phyloP scores from a whole-genome alignment of 2,797 vertebrate species.

The Sarcoramphus papa region DNA sequence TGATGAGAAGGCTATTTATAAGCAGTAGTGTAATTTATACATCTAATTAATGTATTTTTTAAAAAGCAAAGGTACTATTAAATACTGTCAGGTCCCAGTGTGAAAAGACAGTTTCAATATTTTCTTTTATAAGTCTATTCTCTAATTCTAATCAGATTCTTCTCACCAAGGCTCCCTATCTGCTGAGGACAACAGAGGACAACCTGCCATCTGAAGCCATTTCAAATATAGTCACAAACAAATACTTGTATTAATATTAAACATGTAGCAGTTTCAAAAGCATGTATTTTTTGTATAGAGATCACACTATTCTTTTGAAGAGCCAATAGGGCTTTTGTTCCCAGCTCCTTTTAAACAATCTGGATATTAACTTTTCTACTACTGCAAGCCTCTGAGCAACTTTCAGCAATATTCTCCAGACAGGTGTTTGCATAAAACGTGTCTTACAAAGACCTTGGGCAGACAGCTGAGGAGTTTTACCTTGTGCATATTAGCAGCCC shows the following conservation, averaged over 20 bases:
- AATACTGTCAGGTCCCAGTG: background rate
- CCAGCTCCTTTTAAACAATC: constrained; percentile 23
- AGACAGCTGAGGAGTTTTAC: constrained; percentile 29
- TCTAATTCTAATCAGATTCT: constrained; percentile 1
- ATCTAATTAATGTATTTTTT: background rate
- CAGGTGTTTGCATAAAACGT: constrained; percentile 11
- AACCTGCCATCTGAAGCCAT: background rate
- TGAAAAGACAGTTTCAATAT: constrained; percentile 10
- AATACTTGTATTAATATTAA: constrained; percentile 53
- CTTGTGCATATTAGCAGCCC: background rate
- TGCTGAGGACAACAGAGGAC: constrained; percentile 33
- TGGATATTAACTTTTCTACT: constrained; percentile 46
- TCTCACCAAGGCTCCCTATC: background rate
- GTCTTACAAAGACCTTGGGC: constrained; percentile 37
- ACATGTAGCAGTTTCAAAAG: background rate
- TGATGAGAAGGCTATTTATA: background rate
- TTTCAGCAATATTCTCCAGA: constrained; percentile 40
- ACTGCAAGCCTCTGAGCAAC: background rate
- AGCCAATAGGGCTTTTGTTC: constrained; percentile 34
- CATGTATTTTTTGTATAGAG: background rate
- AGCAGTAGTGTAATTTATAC: background rate
- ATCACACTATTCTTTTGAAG: constrained; percentile 38
- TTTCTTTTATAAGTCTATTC: background rate
- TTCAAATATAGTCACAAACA: constrained; percentile 43
- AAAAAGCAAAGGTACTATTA: background rate